Base-by-base conservation (phyloP, 2,797 vertebrate genomes). In the Tenualosa ilisha region DNA sequence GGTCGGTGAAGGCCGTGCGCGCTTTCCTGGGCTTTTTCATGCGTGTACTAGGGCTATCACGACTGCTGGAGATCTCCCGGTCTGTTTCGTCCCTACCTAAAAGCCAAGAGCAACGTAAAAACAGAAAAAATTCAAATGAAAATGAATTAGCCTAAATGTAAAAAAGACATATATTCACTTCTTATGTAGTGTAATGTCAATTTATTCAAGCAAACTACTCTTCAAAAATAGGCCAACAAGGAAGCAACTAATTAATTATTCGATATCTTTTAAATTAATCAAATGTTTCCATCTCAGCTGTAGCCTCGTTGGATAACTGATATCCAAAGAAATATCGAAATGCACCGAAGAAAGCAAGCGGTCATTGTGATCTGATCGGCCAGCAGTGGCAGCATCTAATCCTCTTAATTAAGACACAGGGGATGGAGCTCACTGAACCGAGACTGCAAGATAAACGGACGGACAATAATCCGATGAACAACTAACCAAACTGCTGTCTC, bases 1-100 rank as follows among this genome's bases (percentile, higher is more conserved):
- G 98, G 94, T 99, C 98, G 0, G 97, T 98, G 95, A 99, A 99
- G 92, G 98, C 98, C 6, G 98, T 99, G 88, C 98, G 97, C n/a
- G 98, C 98, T 94, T 99, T 99, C 40, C 98, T 94, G 0, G 98
- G 98, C 91, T 99, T 99, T 94, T 99, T 99, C 90, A 99, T 96
- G 89, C 98, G 93, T 72, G 97, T 97, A 1, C 97, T 97, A 2
- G 98, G 96, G 22, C 97, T 98, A 90, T 99, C 98, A 90, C 98
- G 94, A 83, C 97, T 98, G 91, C 98, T 99, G 91, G 97, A 98
- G 94, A 99, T 99, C 91, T 99, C 98, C 46, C 98, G 90, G 93
- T 99, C 98, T 0, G 97, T 97, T 89, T 99, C 98, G 92, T 99
- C 98, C 91, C 98, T 99, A 92, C 97, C 98, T 99, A 95, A 20